phyloP scores from a whole-genome alignment of 2,888 invertebrate species.

The Apotomis betuletana region DNA sequence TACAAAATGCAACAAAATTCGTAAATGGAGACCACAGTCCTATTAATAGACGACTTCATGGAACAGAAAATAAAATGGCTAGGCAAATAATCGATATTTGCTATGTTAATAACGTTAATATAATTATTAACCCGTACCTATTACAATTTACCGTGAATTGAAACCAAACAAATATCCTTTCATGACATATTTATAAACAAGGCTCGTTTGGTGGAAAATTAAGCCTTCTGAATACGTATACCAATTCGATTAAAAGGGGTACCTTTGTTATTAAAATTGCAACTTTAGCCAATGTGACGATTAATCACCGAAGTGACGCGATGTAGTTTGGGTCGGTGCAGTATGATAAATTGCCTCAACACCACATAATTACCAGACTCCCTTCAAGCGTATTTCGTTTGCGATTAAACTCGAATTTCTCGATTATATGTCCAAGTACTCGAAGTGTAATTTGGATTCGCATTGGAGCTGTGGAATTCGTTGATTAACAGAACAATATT shows the following conservation, averaged over 20 bases:
- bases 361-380: slow-evolving; percentile 40
- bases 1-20: background rate
- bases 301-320: slow-evolving; percentile 36
- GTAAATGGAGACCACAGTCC: background rate
- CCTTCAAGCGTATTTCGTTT: slow-evolving; percentile 24
- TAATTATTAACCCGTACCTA: background rate
- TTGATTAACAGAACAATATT: background rate
- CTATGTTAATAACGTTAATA: background rate
- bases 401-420: slow-evolving; percentile 19
- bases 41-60: background rate
- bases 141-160: background rate
- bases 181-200: background rate
- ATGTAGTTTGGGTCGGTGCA: slow-evolving; percentile 33
- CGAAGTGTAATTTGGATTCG: slow-evolving; percentile 13
- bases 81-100: background rate
- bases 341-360: slow-evolving; percentile 36
- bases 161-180: background rate
- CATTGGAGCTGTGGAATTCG: background rate
- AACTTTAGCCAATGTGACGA: slow-evolving; percentile 31
- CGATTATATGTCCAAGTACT: slow-evolving; percentile 25
- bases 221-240: background rate
- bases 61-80: background rate
- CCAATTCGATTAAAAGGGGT: slow-evolving; percentile 8
- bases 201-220: slow-evolving; percentile 2
- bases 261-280: slow-evolving; percentile 34